Conservation (phyloP, 2,113 vertebrate genomes). For the Eclectus roratus region DNA sequence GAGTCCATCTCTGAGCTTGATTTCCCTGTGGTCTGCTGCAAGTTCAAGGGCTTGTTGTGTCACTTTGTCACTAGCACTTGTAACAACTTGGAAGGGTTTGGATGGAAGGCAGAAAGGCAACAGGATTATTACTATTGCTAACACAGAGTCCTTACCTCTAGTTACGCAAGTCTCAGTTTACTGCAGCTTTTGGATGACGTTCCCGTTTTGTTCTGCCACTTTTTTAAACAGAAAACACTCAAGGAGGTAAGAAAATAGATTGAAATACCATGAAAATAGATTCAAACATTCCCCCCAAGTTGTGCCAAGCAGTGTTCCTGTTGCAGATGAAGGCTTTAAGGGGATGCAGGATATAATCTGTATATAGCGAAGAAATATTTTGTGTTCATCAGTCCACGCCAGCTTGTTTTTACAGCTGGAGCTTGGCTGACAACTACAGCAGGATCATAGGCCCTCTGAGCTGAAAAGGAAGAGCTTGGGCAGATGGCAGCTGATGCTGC, state of each 20-base stretch:
- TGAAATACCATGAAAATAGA: neutral
- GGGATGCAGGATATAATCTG: neutral
- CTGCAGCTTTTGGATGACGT: neutral
- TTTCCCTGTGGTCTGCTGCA: neutral
- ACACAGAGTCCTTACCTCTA: neutral
- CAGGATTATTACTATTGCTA: neutral
- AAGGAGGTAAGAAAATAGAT: neutral
- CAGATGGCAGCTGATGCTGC: conserved; percentile 23
- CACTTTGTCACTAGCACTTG: neutral
- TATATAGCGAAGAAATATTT: neutral
- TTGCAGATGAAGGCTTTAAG: neutral
- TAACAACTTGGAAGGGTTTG: neutral
- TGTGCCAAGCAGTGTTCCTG: neutral
- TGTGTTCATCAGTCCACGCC: neutral
- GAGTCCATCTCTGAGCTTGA: neutral
- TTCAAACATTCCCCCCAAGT: neutral
- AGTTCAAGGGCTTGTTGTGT: neutral
- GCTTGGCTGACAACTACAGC: neutral
- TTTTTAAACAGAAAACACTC: neutral
- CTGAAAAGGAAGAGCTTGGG: neutral
- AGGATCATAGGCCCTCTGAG: neutral
- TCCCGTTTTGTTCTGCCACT: neutral
- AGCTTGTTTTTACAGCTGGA: conserved; percentile 59
- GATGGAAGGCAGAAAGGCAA: neutral
- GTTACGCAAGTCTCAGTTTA: fast-evolving